These are phyloP conservation scores for Linnaemya vulpina DNA, from an alignment of 2,888 invertebrate genomes.

Conservation along the genomic window DNA sequence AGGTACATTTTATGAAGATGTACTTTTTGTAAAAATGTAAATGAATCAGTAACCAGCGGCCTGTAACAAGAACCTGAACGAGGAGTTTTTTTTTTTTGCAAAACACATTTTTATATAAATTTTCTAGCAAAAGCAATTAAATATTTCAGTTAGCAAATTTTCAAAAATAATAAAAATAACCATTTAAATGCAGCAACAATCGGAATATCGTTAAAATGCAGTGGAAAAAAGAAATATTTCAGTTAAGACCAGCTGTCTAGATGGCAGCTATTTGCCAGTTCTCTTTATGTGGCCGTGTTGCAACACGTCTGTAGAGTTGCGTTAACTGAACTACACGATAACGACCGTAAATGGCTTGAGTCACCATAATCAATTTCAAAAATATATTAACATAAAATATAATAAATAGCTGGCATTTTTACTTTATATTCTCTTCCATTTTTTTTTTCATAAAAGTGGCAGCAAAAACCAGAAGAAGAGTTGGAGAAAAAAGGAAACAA, in stretches of 20 bases:
- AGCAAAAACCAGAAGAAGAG: background rate
- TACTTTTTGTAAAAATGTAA: too few species aligned
- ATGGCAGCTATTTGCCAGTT: constrained; percentile 28
- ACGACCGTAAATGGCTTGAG: constrained; percentile 49
- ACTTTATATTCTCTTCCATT: too few species aligned
- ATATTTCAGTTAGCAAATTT: constrained; percentile 11
- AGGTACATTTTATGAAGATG: too few species aligned
- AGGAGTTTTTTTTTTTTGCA: too few species aligned
- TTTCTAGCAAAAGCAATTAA: background rate
- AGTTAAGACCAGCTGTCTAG: background rate
- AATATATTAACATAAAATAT: constrained; percentile 62
- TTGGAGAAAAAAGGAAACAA: background rate
- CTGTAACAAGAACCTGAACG: too few species aligned
- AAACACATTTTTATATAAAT: too few species aligned
- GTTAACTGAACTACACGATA: constrained; percentile 40
- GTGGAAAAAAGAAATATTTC: background rate
- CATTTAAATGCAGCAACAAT: background rate
- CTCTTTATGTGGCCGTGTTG: constrained; percentile 14
- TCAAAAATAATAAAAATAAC: constrained; percentile 17
- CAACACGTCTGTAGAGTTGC: constrained; percentile 29
- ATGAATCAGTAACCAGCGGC: too few species aligned
- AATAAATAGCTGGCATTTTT: constrained; percentile 47
- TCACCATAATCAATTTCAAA: constrained; percentile 59
- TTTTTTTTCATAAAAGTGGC: background rate
- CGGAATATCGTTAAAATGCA: background rate